Base-by-base conservation (phyloP, 1,140 invertebrate genomes). In the Acyrthosiphon pisum region DNA sequence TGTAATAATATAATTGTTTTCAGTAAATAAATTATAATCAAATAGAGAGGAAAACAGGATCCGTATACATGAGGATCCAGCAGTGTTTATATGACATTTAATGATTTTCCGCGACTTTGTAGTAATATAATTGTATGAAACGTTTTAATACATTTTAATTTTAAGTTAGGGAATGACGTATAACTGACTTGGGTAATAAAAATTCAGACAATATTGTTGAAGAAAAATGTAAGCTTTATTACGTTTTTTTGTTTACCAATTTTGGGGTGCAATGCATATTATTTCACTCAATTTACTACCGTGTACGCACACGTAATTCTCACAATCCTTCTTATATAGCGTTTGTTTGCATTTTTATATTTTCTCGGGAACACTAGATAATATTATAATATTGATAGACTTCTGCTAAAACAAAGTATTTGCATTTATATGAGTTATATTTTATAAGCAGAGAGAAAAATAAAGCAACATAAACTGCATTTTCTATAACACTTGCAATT, bases 361-460 rank as follows among this genome's bases (percentile, higher is more conserved):
- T 83, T 83, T 83, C 22, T 23, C 8, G 2, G 35, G 35, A 37
- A 41, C 37, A 37, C 22, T 84, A 6, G 83, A 84, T 41, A 41
- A 44, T 84, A 41, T 26, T 26, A 84, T 46, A 87, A 87, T 87
- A 46, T n/a, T 87, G 84, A 87, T 87, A 2, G 84, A 87, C 26
- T 87, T 46, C 30, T 6, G 30, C 14, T 46, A 87, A 87, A 87
- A 41, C 41, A 87, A 37, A 26, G 44, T 46, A 87, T 87, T 87
- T 87, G 84, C 84, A 87, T 87, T 46, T 87, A 87, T 87, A 87
- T 87, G 84, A 87, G 84, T 87, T 46, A 23, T 87, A 87, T 48
- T 48, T n/a, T 46, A 37, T 83, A 23, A 22, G 41, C 9, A 83
- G 1, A 83, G 0, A 41, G 35, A 18, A 83, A 76, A 76, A 76